phyloP scores from a whole-genome alignment of 2,797 vertebrate species.

The Okamejei kenojei region DNA sequence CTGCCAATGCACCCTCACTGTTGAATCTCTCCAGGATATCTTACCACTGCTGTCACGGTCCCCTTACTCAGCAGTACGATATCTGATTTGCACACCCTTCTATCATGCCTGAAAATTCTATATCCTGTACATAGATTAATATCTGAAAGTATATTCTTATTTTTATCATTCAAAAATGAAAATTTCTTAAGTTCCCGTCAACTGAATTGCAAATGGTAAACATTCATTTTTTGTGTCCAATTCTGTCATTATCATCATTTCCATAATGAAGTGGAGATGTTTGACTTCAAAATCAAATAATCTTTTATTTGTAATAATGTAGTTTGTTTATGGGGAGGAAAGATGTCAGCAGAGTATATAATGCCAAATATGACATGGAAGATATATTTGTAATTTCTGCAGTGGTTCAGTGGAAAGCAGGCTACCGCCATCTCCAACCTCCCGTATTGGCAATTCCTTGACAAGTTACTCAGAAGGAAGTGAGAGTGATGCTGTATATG shows the following conservation, averaged over 20 bases:
- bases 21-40: no score
- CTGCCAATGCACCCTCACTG: no score
- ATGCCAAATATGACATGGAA: neutral
- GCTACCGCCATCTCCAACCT: neutral
- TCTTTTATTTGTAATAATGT: neutral
- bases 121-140: neutral
- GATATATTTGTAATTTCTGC: conserved; percentile 25
- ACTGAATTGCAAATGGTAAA: neutral
- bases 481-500: conserved; percentile 22
- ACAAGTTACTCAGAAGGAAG: conserved; percentile 35
- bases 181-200: neutral
- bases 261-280: neutral
- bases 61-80: no score
- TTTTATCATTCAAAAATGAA: neutral
- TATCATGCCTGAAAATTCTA: no score
- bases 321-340: neutral
- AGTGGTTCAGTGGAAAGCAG: conserved; percentile 39
- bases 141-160: neutral
- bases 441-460: neutral
- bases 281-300: neutral
- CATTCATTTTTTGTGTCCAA: neutral
- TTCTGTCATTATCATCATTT: neutral
- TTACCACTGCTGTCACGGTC: no score
- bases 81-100: no score
- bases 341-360: neutral